phyloP scores from a whole-genome alignment of 2,888 invertebrate species.

The Protophormia terraenovae region DNA sequence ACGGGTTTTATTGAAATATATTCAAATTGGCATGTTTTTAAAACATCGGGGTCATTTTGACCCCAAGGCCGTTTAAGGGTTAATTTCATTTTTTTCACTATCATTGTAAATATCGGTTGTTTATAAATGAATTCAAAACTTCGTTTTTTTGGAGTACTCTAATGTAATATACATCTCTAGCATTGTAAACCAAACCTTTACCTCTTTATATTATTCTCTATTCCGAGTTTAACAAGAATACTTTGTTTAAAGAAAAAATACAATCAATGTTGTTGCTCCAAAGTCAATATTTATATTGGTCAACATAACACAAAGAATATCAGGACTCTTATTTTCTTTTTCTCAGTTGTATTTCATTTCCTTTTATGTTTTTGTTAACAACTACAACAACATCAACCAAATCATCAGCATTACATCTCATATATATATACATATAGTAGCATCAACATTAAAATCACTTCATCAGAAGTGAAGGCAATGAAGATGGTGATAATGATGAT shows the following conservation, averaged over 20 bases:
- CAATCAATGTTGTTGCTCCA: constrained; percentile 49
- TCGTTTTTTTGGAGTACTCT: too few relatives aligned
- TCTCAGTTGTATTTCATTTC: neutral
- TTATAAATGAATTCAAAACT: too few relatives aligned
- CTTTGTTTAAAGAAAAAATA: constrained; percentile 10
- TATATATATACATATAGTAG: too few relatives aligned
- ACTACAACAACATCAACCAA: neutral
- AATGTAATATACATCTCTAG: too few relatives aligned
- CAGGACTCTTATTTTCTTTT: neutral
- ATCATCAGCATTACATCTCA: constrained; percentile 1
- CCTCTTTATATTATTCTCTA: too few relatives aligned
- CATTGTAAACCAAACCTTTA: too few relatives aligned
- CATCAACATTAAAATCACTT: constrained; percentile 24
- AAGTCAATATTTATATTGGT: constrained; percentile 62
- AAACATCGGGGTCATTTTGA: too few relatives aligned
- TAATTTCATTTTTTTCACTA: too few relatives aligned
- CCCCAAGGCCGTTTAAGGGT: too few relatives aligned
- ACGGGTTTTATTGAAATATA: too few relatives aligned
- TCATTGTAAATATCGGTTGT: too few relatives aligned
- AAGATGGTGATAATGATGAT: neutral
- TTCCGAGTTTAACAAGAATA: constrained; percentile 22
- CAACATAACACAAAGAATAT: constrained; percentile 42
- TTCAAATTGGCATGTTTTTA: too few relatives aligned
- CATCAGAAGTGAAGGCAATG: neutral
- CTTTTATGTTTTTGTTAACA: constrained; percentile 8